phyloP scores from a whole-genome alignment of 2,888 invertebrate genomes.

The Pandemis heparana region DNA sequence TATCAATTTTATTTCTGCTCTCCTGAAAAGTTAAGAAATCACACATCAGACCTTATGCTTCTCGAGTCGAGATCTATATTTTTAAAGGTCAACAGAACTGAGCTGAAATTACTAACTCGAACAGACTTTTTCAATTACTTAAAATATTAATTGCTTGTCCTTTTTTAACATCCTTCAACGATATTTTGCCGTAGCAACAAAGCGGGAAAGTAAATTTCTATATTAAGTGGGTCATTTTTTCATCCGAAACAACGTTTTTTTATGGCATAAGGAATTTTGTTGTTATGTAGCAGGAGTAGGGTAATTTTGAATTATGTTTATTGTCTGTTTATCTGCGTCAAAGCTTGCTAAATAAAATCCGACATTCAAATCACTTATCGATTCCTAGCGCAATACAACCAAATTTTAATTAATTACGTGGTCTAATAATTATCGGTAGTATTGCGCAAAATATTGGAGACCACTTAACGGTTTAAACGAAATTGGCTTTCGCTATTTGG shows the following conservation, averaged over 20 bases:
- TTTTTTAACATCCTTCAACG: background rate
- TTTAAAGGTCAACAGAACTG: too few species aligned
- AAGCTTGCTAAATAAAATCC: background rate
- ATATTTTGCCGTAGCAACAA: background rate
- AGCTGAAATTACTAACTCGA: too few species aligned
- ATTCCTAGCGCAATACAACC: background rate
- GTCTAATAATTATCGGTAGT: background rate
- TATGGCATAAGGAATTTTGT: background rate
- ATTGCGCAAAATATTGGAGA: slow-evolving; percentile 39
- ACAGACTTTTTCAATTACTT: too few species aligned
- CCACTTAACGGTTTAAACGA: slow-evolving; percentile 48
- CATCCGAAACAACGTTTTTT: background rate
- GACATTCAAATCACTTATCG: background rate
- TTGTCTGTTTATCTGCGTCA: background rate
- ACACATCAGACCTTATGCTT: too few species aligned
- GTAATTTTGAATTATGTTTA: background rate
- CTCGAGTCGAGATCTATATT: too few species aligned
- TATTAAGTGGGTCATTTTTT: background rate
- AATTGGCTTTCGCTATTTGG: slow-evolving; percentile 54
- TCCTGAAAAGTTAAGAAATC: too few species aligned
- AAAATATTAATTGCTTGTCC: too few species aligned
- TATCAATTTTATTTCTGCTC: too few species aligned
- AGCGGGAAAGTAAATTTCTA: background rate
- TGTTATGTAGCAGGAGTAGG: background rate
- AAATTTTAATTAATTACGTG: background rate